Evolutionary conservation across 2,888 invertebrate genomes (phyloP).

Genomic region (Leptodirus hochenwartii): DNA sequence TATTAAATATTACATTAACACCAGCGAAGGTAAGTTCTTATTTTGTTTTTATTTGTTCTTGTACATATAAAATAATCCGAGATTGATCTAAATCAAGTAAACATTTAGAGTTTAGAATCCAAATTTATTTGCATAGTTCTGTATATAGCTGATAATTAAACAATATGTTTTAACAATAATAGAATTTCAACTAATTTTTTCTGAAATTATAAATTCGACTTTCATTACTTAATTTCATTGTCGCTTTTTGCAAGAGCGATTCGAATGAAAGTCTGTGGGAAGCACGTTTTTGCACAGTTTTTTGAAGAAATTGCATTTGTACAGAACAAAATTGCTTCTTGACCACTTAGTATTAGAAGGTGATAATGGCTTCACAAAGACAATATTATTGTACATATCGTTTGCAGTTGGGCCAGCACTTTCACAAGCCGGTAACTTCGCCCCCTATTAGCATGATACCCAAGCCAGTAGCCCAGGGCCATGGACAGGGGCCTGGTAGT

Average conservation of each 20-base stretch:
- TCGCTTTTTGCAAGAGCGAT: no score
- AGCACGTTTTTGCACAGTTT: no score
- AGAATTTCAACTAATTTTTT: no score
- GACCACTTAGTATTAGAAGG: no score
- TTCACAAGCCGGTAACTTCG: conserved; percentile 23
- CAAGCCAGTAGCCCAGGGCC: conserved; percentile 9
- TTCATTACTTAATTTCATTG: no score
- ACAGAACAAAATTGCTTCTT: no score
- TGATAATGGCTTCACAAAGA: no score
- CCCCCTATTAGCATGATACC: conserved; percentile 23
- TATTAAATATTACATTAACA: conserved; percentile 65
- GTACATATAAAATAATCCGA: conserved; percentile 5
- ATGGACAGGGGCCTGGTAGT: not conserved
- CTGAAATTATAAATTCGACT: no score
- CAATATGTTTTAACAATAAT: no score
- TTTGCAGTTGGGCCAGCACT: conserved; percentile 25
- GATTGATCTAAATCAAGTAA: conserved; percentile 4
- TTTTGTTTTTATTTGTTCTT: conserved; percentile 1
- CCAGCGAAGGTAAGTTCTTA: conserved; percentile 50
- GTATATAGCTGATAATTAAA: not conserved
- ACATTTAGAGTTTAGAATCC: conserved; percentile 2
- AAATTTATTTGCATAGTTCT: not conserved
- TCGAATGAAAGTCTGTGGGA: no score
- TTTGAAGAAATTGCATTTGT: no score
- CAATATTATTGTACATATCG: conserved; percentile 10